Base-by-base conservation (phyloP, 2,113 vertebrate species). In the Malurus alboscapulatus region DNA sequence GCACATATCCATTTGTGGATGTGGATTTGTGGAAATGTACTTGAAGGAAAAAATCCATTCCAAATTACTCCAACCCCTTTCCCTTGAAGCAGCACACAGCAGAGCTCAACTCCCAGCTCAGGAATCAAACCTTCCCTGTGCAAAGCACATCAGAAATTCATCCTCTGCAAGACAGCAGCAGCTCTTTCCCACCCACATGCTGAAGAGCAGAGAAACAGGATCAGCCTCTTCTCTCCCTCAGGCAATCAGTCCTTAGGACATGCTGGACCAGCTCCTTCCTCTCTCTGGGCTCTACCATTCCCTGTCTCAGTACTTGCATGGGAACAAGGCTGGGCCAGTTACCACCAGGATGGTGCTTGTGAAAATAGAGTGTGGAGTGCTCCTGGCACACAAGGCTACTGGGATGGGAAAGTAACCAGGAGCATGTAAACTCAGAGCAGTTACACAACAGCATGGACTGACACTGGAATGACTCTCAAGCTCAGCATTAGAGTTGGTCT, bases 251-350 rank as follows among this genome's bases (percentile, higher is more conserved):
- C 44, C 21, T 4, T 13, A 7, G 58, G 38, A 65, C 24, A 19
- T 5, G 2, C 9, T 0, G 3, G 47, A 19, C 10, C 3, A 1
- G 10, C 19, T 69, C 54, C 1, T 40, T 26, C 8, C 44, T 72
- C 20, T 48, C 50, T 24, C 42, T 47, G 34, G 38, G 24, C 53
- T 78, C 44, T 12, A 17, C 11, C 0, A 0, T 20, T 51, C 18
- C 54, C 45, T 12, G 5, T 10, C 48, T 55, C n/a, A 4, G 11
- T 3, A 32, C 6, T 15, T 17, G 47, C 19, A 24, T 0, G 0
- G 22, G 61, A 29, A 15, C 3, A 9, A 59, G 53, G n/a, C 24
- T 5, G 7, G 48, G 16, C 22, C 76, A 17, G 10, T 7, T 21
- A 34, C n/a, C 42, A 61, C 14, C 61, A 42, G 17, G 3, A 32